Evolutionary conservation across 2,888 invertebrate genomes (phyloP), one percentile per base, ranked within the genome.

Genomic region (Sylvicola cinctus): DNA sequence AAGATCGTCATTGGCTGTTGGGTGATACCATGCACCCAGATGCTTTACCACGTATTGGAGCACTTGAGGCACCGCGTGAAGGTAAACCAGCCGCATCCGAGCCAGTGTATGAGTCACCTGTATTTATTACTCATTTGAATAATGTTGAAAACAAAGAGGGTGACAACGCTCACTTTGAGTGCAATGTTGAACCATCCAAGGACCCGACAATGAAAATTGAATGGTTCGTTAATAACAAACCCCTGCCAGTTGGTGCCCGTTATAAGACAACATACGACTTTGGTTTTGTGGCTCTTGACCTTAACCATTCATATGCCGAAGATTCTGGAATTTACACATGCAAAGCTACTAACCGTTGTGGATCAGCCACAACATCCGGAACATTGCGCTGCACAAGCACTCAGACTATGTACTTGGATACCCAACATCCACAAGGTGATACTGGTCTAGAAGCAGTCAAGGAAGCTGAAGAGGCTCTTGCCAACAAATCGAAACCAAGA

Each of bases 191-290:
- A 52, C 90, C 90, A 16, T 77, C 84, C 4, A 78, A 81, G 51
- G 90, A 90, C 57, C 87, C 88, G 4, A 87, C 84, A 2, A 71
- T 90, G 58, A 72, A 74, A 48, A 77, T 88, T 43, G 90, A 88
- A 58, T 98, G 96, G 93, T 90, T 83, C 63, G 74, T 83, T 39
- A 91, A 98, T 54, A 91, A 85, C 28, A 76, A 84, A 51, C 79
- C 85, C 10, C 59, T 98, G 37, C 83, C 80, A 42, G 73, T 72
- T 43, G 93, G 88, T 17, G 74, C 91, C 32, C 75, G 91, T 51
- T 93, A 80, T 54, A 85, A 87, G 58, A 79, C 84, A 16, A 81
- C 79, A 12, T 85, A 90, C 50, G 96, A 98, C 55, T 96, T 98
- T 56, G 96, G 96, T 37, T 90, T 83, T 50, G 85, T 95, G 8